Evolutionary conservation across 2,113 vertebrate species (phyloP).

Genomic region (Muntiacus muntjak): DNA sequence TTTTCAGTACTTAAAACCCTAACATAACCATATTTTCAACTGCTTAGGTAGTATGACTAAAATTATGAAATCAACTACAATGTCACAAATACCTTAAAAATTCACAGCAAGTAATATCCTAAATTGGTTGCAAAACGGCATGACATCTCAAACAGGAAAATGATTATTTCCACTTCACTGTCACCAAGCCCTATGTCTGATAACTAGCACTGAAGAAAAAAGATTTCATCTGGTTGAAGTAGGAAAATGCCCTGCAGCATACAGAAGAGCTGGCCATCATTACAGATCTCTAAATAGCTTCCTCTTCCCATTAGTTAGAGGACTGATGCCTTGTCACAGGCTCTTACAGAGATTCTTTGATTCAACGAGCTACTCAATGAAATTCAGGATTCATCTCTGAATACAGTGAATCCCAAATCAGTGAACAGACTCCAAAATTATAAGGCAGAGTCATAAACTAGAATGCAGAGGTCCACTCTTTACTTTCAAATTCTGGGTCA

Average conservation of each 20-base stretch:
- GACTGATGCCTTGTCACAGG: conserved; percentile 36
- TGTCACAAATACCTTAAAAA: conserved; percentile 31
- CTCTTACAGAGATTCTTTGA: conserved; percentile 56
- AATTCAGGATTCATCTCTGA: conserved; percentile 21
- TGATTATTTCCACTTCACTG: conserved; percentile 27
- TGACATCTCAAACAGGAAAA: conserved; percentile 38
- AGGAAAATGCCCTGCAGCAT: conserved; percentile 55
- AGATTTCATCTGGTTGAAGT: conserved; percentile 14
- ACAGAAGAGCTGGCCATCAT: conserved; percentile 36
- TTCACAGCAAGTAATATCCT: conserved; percentile 26
- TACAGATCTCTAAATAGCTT: conserved; percentile 44
- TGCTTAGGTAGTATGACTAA: conserved; percentile 2
- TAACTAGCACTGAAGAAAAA: not conserved
- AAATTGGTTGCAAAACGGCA: not conserved
- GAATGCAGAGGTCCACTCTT: conserved; percentile 11
- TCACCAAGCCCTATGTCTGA: not conserved
- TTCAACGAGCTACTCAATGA: conserved; percentile 34
- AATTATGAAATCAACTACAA: conserved; percentile 23
- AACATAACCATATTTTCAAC: conserved; percentile 29
- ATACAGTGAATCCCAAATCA: conserved; percentile 3
- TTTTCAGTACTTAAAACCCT: conserved; percentile 9
- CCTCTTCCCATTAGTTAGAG: not conserved
- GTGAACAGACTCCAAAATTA: conserved; percentile 8
- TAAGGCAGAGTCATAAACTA: not conserved
- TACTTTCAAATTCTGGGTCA: not conserved